Base-by-base conservation (phyloP, 2,797 vertebrate species). In the Cyclura pinguis region DNA sequence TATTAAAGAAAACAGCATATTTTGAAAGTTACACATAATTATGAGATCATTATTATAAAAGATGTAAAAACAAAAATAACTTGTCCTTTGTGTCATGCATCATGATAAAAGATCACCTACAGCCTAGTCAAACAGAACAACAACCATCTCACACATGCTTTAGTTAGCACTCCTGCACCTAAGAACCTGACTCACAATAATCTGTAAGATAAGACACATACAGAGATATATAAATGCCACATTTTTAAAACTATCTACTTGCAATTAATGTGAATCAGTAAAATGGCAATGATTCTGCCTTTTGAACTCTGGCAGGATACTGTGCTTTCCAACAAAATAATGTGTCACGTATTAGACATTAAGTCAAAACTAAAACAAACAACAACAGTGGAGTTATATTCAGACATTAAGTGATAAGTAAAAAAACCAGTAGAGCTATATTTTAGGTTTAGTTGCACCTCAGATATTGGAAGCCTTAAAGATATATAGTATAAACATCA, bases 1-100 rank as follows among this genome's bases (percentile, higher is more conserved):
- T 50, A 81, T 81, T 35, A 73, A 72, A 80, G n/a, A 6, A 50
- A 77, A 89, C 22, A 29, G 32, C 35, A 50, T 13, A 73, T 81
- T 93, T 94, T 85, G 76, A 89, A 52, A 52, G 14, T 24, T 77
- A 42, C 32, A 62, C 55, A 42, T 72, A 80, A 73, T 47, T 50
- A 74, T 35, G 1, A 86, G 29, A 86, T 62, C 32, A 62, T 55
- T 42, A 18, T 78, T 32, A 64, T 59, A 57, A 76, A 7, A 20
- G 27, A 42, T 18, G 82, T 35, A 62, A 64, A 78, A 78, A 73
- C 20, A 47, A 22, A 3, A 74, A 8, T 20, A 72, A 73, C 24
- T 42, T 59, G 35, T 35, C 35, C 20, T 2, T 20, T 35, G 35
- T 76, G 74, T 88, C 67, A 69, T 35, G n/a, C 24, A 4, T 32